A percentile compares a stretch with the other conserved stretches of the same genome.
Conservation (phyloP, 2,113 vertebrate species). For the Charina bottae region DNA sequence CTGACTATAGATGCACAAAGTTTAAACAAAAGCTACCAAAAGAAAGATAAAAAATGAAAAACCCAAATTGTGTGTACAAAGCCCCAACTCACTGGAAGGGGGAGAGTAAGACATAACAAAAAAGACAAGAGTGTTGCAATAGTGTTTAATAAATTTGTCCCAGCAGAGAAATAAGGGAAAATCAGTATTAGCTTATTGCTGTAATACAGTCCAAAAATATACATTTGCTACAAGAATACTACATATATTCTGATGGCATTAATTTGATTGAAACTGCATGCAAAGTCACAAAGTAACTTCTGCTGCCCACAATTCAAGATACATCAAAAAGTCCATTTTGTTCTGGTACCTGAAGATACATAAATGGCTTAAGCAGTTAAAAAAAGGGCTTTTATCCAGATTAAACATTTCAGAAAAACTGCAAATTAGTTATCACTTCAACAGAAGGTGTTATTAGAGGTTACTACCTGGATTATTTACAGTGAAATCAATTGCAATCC, state of each 20-base stretch:
- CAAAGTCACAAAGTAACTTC: conserved; percentile 19
- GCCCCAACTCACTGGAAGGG: background rate
- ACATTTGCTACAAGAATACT: background rate
- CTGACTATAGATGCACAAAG: fast-evolving
- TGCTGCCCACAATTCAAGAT: conserved; percentile 35
- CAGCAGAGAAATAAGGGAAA: conserved; percentile 28
- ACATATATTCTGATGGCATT: conserved; percentile 39
- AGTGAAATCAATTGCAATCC: background rate
- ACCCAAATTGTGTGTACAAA: background rate
- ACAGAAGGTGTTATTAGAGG: background rate
- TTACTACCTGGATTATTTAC: background rate
- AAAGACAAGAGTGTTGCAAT: fast-evolving
- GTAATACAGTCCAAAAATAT: background rate
- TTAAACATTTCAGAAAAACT: conserved; percentile 24
- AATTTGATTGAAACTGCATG: conserved; percentile 45
- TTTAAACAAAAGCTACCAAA: background rate
- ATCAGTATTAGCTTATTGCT: conserved; percentile 22
- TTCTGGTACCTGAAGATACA: conserved; percentile 34
- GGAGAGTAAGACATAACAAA: conserved; percentile 1
- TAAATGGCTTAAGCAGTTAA: conserved; percentile 11
- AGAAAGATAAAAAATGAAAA: conserved; percentile 15
- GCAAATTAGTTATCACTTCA: conserved; percentile 24
- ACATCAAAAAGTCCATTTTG: conserved; percentile 54
- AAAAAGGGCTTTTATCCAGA: background rate
- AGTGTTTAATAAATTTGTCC: conserved; percentile 21